These are phyloP conservation scores for Habropoda laboriosa DNA, from an alignment of 1,140 invertebrate genomes.

Conservation along the genomic window DNA sequence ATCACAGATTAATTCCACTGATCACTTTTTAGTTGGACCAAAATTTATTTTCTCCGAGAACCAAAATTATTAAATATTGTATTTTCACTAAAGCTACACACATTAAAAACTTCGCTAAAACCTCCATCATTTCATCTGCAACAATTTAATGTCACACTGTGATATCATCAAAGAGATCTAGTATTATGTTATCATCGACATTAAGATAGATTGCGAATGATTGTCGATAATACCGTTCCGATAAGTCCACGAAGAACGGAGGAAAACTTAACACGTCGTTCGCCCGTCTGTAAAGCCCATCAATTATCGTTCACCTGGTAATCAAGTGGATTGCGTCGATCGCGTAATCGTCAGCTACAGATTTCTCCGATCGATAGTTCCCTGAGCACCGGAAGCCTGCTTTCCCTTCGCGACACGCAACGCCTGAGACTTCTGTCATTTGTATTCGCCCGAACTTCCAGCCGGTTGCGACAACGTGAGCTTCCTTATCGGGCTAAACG, in stretches of 20 bases:
- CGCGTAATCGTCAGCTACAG: slow-evolving; percentile 3
- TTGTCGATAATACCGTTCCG: no score
- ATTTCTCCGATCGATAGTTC: slow-evolving; percentile 38
- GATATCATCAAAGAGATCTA: no score
- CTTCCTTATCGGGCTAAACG: slow-evolving; percentile 25
- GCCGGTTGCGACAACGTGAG: slow-evolving; percentile 28
- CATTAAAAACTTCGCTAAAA: no score
- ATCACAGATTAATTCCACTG: no score
- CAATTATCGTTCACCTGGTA: not conserved
- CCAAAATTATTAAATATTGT: no score
- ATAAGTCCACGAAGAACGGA: not conserved
- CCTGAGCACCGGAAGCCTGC: slow-evolving; percentile 24
- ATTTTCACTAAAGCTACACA: no score
- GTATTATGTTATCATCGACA: no score
- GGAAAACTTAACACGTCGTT: not conserved
- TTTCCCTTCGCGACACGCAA: slow-evolving; percentile 44
- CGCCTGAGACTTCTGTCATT: slow-evolving; percentile 3
- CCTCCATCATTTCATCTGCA: no score
- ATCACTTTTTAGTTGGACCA: no score
- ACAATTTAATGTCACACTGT: no score
- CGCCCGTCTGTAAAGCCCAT: not conserved
- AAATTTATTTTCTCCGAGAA: no score
- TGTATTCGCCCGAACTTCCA: slow-evolving; percentile 18
- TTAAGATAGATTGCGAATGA: no score
- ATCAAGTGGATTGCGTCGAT: slow-evolving; percentile 20